These are phyloP conservation scores for Hybos culiciformis DNA, from an alignment of 2,888 invertebrate species.

Conservation along the genomic window DNA sequence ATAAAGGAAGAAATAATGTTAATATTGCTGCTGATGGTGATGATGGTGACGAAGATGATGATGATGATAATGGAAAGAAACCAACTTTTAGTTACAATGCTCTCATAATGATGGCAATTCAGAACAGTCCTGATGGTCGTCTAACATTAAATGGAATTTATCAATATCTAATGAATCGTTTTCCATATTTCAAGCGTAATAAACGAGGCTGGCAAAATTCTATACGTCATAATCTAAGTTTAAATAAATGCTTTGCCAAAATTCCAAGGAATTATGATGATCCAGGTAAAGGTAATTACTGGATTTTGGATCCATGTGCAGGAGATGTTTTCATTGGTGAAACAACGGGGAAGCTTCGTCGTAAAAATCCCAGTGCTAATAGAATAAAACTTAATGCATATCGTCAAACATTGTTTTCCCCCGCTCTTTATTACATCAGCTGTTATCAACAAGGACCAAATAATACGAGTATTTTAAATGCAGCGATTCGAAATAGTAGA, in stretches of 20 bases:
- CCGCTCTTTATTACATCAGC: no score
- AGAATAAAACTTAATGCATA: slow-evolving; percentile 79
- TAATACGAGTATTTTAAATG: no score
- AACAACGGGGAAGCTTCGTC: slow-evolving; percentile 86
- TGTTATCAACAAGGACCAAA: no score
- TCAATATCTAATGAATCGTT: slow-evolving; percentile 95
- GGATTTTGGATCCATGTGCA: slow-evolving; percentile 96
- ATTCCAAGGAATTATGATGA: slow-evolving; percentile 95
- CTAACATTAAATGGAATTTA: slow-evolving; percentile 93
- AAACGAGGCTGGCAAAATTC: slow-evolving; percentile 99
- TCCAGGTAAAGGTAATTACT: slow-evolving; percentile 98
- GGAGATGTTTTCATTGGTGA: slow-evolving; percentile 98
- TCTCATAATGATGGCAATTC: slow-evolving; percentile 99
- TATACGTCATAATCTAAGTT: slow-evolving; percentile 88
- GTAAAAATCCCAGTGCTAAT: slow-evolving; percentile 82
- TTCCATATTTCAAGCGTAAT: slow-evolving; percentile 95
- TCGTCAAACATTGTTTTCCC: slow-evolving; percentile 45
- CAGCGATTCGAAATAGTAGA: no score
- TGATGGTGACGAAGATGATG: slow-evolving; percentile 12
- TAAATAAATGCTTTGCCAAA: slow-evolving; percentile 98
- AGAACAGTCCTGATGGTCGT: slow-evolving; percentile 83
- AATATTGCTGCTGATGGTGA: slow-evolving; percentile 6
- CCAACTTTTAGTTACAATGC: slow-evolving; percentile 98
- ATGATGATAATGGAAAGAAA: slow-evolving; percentile 52
- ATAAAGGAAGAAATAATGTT: slow-evolving; percentile 18